A percentile compares a stretch with the other conserved stretches of the same genome.
These are phyloP conservation scores for Anoura caudifer DNA, from an alignment of 2,113 vertebrate species.

Conservation along the genomic window DNA sequence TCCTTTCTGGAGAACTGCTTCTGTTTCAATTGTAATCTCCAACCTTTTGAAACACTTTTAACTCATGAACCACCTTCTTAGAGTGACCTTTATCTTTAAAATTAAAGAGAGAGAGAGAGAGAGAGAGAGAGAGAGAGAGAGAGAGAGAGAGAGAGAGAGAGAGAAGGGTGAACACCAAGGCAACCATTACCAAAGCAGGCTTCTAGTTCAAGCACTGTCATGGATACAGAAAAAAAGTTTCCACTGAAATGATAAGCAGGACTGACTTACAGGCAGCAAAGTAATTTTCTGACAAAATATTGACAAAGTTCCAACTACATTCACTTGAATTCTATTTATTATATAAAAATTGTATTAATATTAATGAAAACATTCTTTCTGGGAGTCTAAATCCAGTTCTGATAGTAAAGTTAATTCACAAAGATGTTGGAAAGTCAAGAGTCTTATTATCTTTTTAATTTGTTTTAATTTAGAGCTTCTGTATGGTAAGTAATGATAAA, in stretches of 20 bases:
- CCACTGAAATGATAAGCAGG: background rate
- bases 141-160: background rate
- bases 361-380: background rate
- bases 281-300: background rate
- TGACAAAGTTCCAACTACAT: background rate
- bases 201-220: background rate
- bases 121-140: background rate
- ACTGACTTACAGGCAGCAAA: background rate
- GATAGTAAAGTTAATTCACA: background rate
- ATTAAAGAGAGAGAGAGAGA: background rate
- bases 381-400: background rate
- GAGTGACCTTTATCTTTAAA: slow-evolving; percentile 45
- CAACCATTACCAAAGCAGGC: background rate
- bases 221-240: background rate
- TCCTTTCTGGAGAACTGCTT: background rate
- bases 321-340: background rate
- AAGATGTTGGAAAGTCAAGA: background rate
- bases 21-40: background rate
- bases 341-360: background rate
- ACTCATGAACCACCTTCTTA: background rate
- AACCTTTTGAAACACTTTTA: slow-evolving; percentile 21
- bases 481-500: background rate
- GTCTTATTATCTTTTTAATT: background rate
- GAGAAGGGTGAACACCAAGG: background rate
- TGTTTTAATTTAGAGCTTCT: background rate